Evolutionary conservation across 2,888 invertebrate species (phyloP).

Genomic region (Odontomyia ornata): DNA sequence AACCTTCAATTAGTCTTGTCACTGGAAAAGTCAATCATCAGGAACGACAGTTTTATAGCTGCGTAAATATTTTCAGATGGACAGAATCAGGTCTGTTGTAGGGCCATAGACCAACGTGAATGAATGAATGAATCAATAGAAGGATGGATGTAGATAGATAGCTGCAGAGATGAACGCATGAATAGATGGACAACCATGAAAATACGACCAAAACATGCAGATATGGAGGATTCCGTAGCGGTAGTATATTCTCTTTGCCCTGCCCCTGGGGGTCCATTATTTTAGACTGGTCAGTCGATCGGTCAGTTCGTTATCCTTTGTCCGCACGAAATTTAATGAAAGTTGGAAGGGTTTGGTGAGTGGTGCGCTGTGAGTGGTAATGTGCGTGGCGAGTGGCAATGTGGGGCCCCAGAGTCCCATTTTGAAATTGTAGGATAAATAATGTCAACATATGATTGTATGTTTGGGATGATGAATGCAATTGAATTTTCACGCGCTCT

Average conservation of each 20-base stretch:
- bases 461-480: slow-evolving; percentile 9
- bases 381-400: neutral
- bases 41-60: slow-evolving; percentile 40
- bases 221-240: neutral
- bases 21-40: slow-evolving; percentile 35
- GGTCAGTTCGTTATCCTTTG: slow-evolving; percentile 20
- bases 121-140: neutral
- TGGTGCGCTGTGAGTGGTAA: neutral
- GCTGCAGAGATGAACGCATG: neutral
- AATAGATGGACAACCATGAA: neutral
- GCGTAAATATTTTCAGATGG: slow-evolving; percentile 36
- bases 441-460: neutral
- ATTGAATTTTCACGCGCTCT: slow-evolving; percentile 19
- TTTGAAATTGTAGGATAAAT: slow-evolving; percentile 1
- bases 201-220: neutral
- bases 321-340: neutral
- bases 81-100: neutral
- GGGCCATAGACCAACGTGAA: neutral
- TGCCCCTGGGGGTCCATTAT: neutral
- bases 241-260: neutral
- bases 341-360: neutral
- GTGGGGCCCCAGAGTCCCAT: neutral
- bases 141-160: neutral
- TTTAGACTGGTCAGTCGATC: neutral
- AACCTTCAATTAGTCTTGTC: slow-evolving; percentile 35